phyloP scores from a whole-genome alignment of 2,888 invertebrate genomes.

The Drosophila rubida region DNA sequence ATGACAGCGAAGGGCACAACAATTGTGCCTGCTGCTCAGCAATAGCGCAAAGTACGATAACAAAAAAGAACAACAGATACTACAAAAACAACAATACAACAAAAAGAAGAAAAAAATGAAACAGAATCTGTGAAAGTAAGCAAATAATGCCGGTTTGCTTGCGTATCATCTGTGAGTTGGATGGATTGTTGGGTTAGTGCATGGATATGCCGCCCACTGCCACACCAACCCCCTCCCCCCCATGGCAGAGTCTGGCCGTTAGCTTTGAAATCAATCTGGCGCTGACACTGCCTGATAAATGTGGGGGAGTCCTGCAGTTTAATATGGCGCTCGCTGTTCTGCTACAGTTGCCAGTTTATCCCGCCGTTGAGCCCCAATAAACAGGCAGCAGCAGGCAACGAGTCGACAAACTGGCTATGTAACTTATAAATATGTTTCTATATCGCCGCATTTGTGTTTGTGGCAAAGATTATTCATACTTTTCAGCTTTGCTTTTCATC shows the following conservation, averaged over 20 bases:
- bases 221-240: not conserved
- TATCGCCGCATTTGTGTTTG: slow-evolving; percentile 34
- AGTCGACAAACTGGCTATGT: slow-evolving; percentile 11
- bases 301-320: slow-evolving; percentile 37
- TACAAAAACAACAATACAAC: slow-evolving; percentile 9
- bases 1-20: slow-evolving; percentile 39
- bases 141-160: slow-evolving; percentile 52
- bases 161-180: slow-evolving; percentile 7
- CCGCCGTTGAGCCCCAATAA: slow-evolving; percentile 46
- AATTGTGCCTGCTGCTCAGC: slow-evolving; percentile 25
- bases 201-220: not conserved
- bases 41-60: slow-evolving; percentile 19
- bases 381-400: slow-evolving; percentile 20
- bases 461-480: slow-evolving; percentile 42
- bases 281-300: slow-evolving; percentile 67
- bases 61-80: not conserved
- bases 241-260: slow-evolving; percentile 24
- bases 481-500: slow-evolving; percentile 34
- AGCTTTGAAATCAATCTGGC: slow-evolving; percentile 66
- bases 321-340: slow-evolving; percentile 35
- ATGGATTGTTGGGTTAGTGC: not conserved
- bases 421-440: slow-evolving; percentile 48
- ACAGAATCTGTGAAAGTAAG: slow-evolving; percentile 58
- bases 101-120: slow-evolving; percentile 20
- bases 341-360: slow-evolving; percentile 41